phyloP scores from a whole-genome alignment of 2,113 vertebrate species.

The Abramis brama region DNA sequence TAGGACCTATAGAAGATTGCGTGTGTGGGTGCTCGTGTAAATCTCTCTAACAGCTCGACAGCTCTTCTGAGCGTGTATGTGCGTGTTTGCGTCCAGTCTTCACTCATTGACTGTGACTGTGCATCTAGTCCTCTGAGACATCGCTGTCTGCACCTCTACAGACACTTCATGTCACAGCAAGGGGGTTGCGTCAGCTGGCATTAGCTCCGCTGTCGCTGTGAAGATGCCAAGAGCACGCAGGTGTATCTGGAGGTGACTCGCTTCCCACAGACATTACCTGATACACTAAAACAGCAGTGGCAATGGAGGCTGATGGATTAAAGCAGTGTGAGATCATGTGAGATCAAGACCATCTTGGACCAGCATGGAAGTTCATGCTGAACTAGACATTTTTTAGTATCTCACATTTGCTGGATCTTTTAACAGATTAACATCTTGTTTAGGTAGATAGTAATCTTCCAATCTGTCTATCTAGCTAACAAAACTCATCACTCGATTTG shows the following conservation, averaged over 20 bases:
- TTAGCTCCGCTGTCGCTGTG: constrained; percentile 31
- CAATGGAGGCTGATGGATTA: not conserved
- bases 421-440: too few relatives aligned
- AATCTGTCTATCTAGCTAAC: too few relatives aligned
- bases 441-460: too few relatives aligned
- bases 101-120: constrained; percentile 36
- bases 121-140: constrained; percentile 30
- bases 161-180: constrained; percentile 44
- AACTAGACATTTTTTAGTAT: too few relatives aligned
- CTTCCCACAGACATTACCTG: constrained; percentile 60
- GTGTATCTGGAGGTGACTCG: constrained; percentile 53
- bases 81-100: constrained; percentile 18
- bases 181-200: not conserved
- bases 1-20: not conserved
- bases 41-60: not conserved
- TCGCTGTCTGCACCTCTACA: constrained; percentile 41
- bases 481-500: too few relatives aligned
- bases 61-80: constrained; percentile 21
- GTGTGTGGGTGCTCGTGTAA: not conserved
- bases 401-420: too few relatives aligned
- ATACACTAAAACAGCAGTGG: constrained; percentile 14
- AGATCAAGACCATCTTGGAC: not conserved
- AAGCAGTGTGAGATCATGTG: not conserved
- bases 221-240: constrained; percentile 49
- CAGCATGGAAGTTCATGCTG: not conserved